A percentile compares a stretch with the other conserved stretches of the same genome.
Conservation (phyloP, 2,888 invertebrate genomes). For the Automeris io region DNA sequence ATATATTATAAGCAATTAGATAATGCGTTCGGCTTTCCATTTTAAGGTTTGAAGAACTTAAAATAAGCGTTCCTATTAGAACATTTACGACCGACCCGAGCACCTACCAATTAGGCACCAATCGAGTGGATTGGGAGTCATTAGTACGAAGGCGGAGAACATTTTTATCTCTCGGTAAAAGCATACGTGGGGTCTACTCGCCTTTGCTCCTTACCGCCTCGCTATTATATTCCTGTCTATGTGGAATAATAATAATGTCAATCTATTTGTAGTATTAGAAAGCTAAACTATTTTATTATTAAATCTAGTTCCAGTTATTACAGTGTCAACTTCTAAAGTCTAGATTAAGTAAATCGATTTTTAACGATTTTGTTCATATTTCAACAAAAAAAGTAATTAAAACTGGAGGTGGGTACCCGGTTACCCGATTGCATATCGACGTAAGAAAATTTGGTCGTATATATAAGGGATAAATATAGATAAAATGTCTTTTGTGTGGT, state of each 20-base stretch:
- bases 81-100: conserved; percentile 12
- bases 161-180: conserved; percentile 49
- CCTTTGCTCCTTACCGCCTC: conserved; percentile 34
- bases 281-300: background rate
- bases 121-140: conserved; percentile 39
- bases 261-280: conserved; percentile 4
- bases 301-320: background rate
- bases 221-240: conserved; percentile 26
- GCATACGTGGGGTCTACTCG: conserved; percentile 55
- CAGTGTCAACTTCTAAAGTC: no score
- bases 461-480: no score
- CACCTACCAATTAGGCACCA: conserved; percentile 44
- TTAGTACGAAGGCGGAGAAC: conserved; percentile 57
- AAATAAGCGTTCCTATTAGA: conserved; percentile 13
- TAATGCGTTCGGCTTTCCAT: background rate
- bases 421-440: no score
- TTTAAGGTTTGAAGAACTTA: no score
- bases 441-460: no score
- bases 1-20: background rate
- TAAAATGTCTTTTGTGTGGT: no score
- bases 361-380: no score
- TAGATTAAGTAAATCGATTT: no score
- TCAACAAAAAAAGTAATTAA: no score
- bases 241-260: background rate
- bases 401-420: no score